Conservation (phyloP, 2,888 invertebrate species). For the Xanthia icteritia region DNA sequence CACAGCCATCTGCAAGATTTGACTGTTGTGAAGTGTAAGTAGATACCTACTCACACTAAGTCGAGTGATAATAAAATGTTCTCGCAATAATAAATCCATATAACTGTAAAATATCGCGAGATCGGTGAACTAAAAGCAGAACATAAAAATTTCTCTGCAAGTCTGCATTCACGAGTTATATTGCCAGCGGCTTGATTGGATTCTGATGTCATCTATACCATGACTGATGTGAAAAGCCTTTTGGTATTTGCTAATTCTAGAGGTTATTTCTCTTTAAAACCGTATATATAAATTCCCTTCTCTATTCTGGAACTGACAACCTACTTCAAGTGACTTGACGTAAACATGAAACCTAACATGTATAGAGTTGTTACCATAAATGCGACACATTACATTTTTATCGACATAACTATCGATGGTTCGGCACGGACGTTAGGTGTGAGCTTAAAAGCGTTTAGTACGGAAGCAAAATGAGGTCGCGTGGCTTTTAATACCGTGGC, state of each 20-base stretch:
- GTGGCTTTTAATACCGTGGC: conserved; percentile 84
- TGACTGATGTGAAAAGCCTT: not conserved
- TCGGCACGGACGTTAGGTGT: conserved; percentile 72
- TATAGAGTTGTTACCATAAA: conserved; percentile 24
- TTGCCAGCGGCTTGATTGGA: conserved; percentile 9
- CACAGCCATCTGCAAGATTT: not conserved
- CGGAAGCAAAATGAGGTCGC: conserved; percentile 87
- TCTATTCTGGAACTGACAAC: not conserved
- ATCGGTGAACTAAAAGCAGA: conserved; percentile 20
- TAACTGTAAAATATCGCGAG: conserved; percentile 29
- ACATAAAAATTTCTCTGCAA: conserved; percentile 19
- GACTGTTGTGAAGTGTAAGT: not conserved
- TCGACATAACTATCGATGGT: conserved; percentile 63
- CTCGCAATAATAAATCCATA: conserved; percentile 23
- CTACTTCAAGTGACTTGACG: not conserved
- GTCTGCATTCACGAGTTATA: not conserved
- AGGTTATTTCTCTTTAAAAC: not conserved
- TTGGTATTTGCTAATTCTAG: not conserved
- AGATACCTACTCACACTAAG: not conserved
- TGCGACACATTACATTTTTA: conserved; percentile 33
- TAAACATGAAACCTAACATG: conserved; percentile 15
- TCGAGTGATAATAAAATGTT: conserved; percentile 6
- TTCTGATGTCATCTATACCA: conserved; percentile 29
- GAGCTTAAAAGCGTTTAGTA: conserved; percentile 82
- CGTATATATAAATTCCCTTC: not conserved